Conservation (phyloP, 2,797 vertebrate species). For the Sternarchorhynchus goeldii region DNA sequence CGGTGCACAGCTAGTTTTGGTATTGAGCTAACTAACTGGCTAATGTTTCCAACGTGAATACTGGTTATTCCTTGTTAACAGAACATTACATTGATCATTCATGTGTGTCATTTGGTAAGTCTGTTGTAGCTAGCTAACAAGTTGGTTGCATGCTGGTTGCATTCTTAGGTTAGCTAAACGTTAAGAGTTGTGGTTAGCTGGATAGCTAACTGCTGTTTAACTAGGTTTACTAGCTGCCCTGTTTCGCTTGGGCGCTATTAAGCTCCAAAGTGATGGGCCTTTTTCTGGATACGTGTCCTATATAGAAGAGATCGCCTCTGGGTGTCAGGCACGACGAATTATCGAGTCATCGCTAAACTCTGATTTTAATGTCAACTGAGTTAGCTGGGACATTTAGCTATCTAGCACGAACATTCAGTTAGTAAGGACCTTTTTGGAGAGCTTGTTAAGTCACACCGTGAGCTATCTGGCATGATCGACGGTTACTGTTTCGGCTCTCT, state of each 20-base stretch:
- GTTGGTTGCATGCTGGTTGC: background rate
- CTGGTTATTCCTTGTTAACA: background rate
- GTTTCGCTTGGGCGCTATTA: background rate
- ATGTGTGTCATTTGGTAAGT: background rate
- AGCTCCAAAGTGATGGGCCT: background rate
- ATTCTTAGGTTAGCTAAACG: background rate
- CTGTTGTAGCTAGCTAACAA: background rate
- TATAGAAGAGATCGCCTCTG: background rate
- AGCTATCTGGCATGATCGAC: background rate
- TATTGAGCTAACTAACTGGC: no score
- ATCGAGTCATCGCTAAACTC: background rate
- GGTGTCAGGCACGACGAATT: background rate
- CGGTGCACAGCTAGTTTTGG: no score
- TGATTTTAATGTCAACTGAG: background rate
- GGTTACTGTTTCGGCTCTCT: background rate
- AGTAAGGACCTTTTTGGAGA: background rate
- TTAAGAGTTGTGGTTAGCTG: no score
- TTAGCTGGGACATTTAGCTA: background rate
- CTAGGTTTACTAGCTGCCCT: background rate
- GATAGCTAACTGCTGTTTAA: background rate
- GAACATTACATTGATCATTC: background rate
- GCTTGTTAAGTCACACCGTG: slow-evolving; percentile 21
- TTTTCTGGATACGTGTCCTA: no score
- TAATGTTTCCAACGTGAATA: background rate
- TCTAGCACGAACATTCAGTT: background rate